Base-by-base conservation (phyloP, 1,140 invertebrate genomes). In the Papilio polyxenes region DNA sequence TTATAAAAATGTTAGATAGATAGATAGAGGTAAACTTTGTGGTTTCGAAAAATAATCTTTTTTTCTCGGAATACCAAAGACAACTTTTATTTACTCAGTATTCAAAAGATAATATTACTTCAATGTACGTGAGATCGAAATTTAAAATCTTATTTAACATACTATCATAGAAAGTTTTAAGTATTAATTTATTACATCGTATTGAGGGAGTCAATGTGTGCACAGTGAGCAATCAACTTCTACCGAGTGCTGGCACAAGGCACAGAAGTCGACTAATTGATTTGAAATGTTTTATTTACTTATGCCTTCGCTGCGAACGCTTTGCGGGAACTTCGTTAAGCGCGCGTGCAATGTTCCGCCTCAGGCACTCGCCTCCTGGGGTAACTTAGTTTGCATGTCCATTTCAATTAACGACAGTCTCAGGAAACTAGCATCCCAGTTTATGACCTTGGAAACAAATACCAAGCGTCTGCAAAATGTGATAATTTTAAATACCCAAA, bases 371-470 rank as follows among this genome's bases (percentile, higher is more conserved):
- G 13, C 23, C 3, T 15, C 15, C 31, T 40, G 31, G 17, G 65
- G 65, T 72, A 72, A 72, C 65, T 72, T 72, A 72, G 65, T 72
- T 72, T 72, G 65, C 65, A 40, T 37, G 65, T 72, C 65, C 31
- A 72, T 72, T 72, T 72, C 65, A 72, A 72, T 72, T 72, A 72
- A 72, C 13, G 31, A 1, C 11, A 72, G 23, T 40, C 13, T 15
- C 65, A 37, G 65, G 23, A 5, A 72, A 72, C 11, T 37, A 65
- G 20, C 20, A 10, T 10, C 20, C 10, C 9, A 65, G 31, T 40
- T 72, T 72, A 15, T 72, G 65, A 31, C 65, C 23, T 69, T 69
- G 23, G 13, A 72, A 72, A 13, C 65, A 37, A 65, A 31, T n/a
- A 8, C 17, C 5, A 59, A 15, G 15, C 40, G 40, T 44, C 40